These are phyloP conservation scores for Anastrepha ludens DNA, from an alignment of 1,140 invertebrate genomes.

Conservation along the genomic window DNA sequence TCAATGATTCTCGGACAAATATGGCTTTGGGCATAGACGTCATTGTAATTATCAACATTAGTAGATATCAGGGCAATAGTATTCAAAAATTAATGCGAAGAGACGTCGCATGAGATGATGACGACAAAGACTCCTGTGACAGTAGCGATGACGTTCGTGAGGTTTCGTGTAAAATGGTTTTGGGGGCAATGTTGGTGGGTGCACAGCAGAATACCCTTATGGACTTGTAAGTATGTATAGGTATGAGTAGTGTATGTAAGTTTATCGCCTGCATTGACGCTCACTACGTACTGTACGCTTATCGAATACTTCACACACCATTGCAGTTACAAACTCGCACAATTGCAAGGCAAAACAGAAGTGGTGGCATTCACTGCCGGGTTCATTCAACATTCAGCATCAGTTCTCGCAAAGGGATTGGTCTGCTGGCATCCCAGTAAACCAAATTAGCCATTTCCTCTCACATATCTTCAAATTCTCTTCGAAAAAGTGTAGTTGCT, in stretches of 20 bases:
- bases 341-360: too few species aligned
- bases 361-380: too few species aligned
- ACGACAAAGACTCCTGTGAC: background rate
- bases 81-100: conserved; percentile 22
- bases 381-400: too few species aligned
- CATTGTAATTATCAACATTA: conserved; percentile 35
- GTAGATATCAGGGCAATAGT: background rate
- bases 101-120: conserved; percentile 39
- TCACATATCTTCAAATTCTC: too few species aligned
- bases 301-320: too few species aligned
- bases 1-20: background rate
- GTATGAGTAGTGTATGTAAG: background rate
- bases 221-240: background rate
- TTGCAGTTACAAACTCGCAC: too few species aligned
- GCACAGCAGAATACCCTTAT: background rate
- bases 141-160: background rate
- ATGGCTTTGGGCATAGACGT: conserved; percentile 18
- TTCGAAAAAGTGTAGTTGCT: too few species aligned
- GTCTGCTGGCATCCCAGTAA: too few species aligned
- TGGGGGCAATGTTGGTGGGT: background rate
- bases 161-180: background rate
- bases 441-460: too few species aligned
- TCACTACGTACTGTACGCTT: too few species aligned
- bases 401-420: too few species aligned
- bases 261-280: too few species aligned